Base-by-base conservation (phyloP, 92 coral and sea anemone species). In the Palythoa grandis region DNA sequence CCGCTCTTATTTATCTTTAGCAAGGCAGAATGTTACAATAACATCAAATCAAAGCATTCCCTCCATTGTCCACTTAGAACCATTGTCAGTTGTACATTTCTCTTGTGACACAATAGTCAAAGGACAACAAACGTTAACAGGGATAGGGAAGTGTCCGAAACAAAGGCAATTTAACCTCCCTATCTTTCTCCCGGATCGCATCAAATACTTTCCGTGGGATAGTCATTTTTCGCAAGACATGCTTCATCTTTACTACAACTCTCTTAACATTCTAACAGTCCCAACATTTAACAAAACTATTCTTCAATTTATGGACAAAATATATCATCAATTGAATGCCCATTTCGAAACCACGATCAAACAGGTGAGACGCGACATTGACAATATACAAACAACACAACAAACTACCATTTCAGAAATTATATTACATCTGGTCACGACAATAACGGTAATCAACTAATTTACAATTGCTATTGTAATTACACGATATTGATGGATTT, bases 301-400 rank as follows among this genome's bases (percentile, higher is more conserved):
- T 15, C 75, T 29, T 24, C n/a, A 70, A 16, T 70, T 52, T 15
- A 35, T 70, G 7, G 75, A 37, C 17, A 35, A 70, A 70, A 70
- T 52, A 11, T 70, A 70, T 19, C 38, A 35, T 15, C 8, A 9
- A 70, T n/a, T 29, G 7, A 70, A 70, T 39, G 75, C 43, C 11
- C 75, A 70, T 37, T 70, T 70, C 52, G 75, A 70, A 70, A 13
- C 15, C 12, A 70, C 52, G n/a, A 57, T 57, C 65, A 57, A 57
- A 13, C 20, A 57, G 65, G 65, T 57, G 20, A 57, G 20, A 57
- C 65, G 65, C 20, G 20, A 57, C n/a, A 13, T 57, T 57, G 65
- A 57, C 65, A 57, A 57, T 22, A 11, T 70, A 20, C 74, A 70
- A 70, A 19, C 17, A 70, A 29, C 37, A 7, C 74, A 35, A 69